These are phyloP conservation scores for Stenopsyche tienmushanensis DNA, from an alignment of 1,140 invertebrate genomes.

Conservation along the genomic window DNA sequence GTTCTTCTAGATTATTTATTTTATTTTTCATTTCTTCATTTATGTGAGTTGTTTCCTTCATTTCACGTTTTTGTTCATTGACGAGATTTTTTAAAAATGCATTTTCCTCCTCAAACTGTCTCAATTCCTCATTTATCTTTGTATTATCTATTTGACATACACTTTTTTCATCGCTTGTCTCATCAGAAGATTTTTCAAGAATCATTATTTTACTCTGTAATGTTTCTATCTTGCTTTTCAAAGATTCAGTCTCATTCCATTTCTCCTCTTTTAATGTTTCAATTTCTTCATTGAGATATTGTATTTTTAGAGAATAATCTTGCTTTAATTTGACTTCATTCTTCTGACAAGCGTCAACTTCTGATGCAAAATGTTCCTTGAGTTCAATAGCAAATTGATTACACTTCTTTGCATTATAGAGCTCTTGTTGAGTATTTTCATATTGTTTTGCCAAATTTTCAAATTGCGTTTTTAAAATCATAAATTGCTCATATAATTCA, in stretches of 20 bases:
- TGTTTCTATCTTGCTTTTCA: slow-evolving; percentile 27
- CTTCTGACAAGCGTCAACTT: slow-evolving; percentile 49
- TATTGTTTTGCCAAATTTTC: slow-evolving; percentile 45
- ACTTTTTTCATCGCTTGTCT: slow-evolving; percentile 13
- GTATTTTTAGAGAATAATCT: slow-evolving; percentile 46
- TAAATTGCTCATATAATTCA: slow-evolving; percentile 50
- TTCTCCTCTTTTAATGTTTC: slow-evolving; percentile 45
- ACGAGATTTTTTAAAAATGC: slow-evolving; percentile 12
- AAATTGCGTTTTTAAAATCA: slow-evolving; percentile 50
- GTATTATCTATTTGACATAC: slow-evolving; percentile 30
- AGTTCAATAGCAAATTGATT: slow-evolving; percentile 53
- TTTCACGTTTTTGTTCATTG: slow-evolving; percentile 20
- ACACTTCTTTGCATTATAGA: slow-evolving; percentile 49
- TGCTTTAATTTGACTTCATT: slow-evolving; percentile 46
- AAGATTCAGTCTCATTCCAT: slow-evolving; percentile 34
- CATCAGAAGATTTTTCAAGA: slow-evolving; percentile 15
- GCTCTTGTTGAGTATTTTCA: slow-evolving; percentile 51
- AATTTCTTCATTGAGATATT: slow-evolving; percentile 49
- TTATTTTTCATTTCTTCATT: slow-evolving; percentile 21
- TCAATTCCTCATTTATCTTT: slow-evolving; percentile 32
- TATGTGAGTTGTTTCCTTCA: slow-evolving; percentile 4
- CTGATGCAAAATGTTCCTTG: slow-evolving; percentile 50
- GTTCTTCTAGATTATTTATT: slow-evolving; percentile 30
- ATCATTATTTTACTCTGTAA: slow-evolving; percentile 30
- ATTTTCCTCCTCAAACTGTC: slow-evolving; percentile 34